A percentile compares a stretch with the other conserved stretches of the same genome.
These are phyloP conservation scores for Amazona guildingii DNA, from an alignment of 2,113 vertebrate genomes.

Conservation along the genomic window DNA sequence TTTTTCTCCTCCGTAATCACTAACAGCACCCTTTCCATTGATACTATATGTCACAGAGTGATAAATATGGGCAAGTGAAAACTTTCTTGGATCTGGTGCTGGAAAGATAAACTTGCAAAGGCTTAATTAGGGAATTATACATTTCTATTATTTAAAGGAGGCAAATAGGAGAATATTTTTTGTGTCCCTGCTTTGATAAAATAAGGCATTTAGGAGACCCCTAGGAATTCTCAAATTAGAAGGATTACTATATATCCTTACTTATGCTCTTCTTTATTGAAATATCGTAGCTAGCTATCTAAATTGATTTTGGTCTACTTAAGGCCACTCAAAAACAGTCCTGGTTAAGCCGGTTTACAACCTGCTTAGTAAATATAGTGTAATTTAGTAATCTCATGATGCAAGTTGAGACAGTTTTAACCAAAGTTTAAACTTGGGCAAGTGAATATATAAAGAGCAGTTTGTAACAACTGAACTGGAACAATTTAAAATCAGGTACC, in stretches of 20 bases:
- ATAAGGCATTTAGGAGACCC: background rate
- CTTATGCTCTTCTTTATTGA: background rate
- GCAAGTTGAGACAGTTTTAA: background rate
- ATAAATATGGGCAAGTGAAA: background rate
- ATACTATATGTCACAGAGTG: background rate
- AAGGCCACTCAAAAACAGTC: background rate
- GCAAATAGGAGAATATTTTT: background rate
- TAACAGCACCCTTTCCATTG: background rate
- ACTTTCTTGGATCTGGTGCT: background rate
- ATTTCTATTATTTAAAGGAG: background rate
- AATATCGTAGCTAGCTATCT: background rate
- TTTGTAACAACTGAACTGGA: background rate
- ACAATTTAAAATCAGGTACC: background rate
- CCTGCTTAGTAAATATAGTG: background rate
- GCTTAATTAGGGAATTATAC: background rate
- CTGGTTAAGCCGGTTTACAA: background rate
- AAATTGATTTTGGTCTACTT: background rate
- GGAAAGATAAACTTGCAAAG: background rate
- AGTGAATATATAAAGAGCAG: background rate
- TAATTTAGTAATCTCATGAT: background rate
- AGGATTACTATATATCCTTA: background rate
- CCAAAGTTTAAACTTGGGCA: background rate
- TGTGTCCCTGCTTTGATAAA: background rate
- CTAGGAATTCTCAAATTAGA: background rate
- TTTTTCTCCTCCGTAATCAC: background rate